These are phyloP conservation scores for Piezodorus guildinii DNA, from an alignment of 1,140 invertebrate species.

Conservation along the genomic window DNA sequence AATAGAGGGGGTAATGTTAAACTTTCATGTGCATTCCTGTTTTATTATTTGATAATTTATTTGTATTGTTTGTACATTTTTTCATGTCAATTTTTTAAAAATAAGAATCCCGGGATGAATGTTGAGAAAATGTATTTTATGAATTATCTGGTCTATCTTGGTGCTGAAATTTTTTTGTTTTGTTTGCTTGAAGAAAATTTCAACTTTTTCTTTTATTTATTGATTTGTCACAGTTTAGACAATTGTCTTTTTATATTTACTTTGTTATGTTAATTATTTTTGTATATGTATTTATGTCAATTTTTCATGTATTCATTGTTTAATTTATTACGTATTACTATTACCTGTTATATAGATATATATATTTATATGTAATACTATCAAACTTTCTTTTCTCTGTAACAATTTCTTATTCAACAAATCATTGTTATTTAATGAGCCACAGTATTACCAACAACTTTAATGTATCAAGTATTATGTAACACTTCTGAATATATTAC, in stretches of 20 bases:
- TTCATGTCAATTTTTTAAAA: not conserved
- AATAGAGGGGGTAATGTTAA: not conserved
- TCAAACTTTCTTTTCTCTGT: not conserved
- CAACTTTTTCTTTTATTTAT: not conserved
- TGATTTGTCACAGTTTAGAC: too few species aligned
- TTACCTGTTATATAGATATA: not conserved
- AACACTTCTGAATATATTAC: conserved; percentile 1
- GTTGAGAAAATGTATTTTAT: not conserved
- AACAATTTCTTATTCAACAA: not conserved
- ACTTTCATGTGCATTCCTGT: not conserved
- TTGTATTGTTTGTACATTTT: not conserved
- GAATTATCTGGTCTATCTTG: not conserved
- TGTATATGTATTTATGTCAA: not conserved
- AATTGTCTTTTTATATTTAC: not conserved
- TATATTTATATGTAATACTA: not conserved
- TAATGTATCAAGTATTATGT: not conserved
- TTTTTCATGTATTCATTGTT: not conserved
- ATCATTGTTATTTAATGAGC: too few species aligned
- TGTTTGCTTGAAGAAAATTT: not conserved
- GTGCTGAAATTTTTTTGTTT: not conserved
- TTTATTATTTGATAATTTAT: conserved; percentile 5
- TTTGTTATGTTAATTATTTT: not conserved
- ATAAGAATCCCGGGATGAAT: not conserved
- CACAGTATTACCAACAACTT: not conserved
- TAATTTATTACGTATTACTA: conserved; percentile 1